Conservation (phyloP, 2,888 invertebrate species). For the Mythimna lalbum region DNA sequence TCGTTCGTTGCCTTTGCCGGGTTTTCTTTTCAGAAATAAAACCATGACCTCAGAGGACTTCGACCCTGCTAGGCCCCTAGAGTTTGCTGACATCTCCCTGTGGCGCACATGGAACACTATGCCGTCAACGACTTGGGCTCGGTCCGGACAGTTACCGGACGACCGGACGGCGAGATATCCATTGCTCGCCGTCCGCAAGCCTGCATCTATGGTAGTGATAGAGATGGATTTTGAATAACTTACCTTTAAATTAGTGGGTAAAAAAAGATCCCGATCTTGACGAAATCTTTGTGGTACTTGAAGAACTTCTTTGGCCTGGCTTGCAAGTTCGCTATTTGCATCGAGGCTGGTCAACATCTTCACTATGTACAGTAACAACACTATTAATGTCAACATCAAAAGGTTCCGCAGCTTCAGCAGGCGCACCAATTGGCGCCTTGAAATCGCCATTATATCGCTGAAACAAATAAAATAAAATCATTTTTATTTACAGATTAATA, state of each 20-base stretch:
- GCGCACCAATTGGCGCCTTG: constrained; percentile 75
- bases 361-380: constrained; percentile 76
- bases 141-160: too few relatives aligned
- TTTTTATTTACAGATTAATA: neutral
- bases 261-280: constrained; percentile 69
- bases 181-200: too few relatives aligned
- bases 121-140: too few relatives aligned
- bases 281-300: constrained; percentile 35
- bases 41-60: too few relatives aligned
- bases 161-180: too few relatives aligned
- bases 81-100: too few relatives aligned
- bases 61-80: too few relatives aligned
- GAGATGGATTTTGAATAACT: constrained; percentile 15
- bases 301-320: constrained; percentile 54
- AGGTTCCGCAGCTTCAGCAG: constrained; percentile 78
- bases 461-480: constrained; percentile 10
- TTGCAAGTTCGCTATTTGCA: constrained; percentile 45
- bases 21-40: too few relatives aligned
- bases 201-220: too few relatives aligned
- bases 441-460: constrained; percentile 60
- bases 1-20: too few relatives aligned
- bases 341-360: constrained; percentile 67
- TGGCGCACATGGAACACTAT: too few relatives aligned
- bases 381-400: constrained; percentile 73
- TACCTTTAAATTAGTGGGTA: constrained; percentile 77